phyloP scores from a whole-genome alignment of 2,797 vertebrate species.

The Sebastes iracundus region DNA sequence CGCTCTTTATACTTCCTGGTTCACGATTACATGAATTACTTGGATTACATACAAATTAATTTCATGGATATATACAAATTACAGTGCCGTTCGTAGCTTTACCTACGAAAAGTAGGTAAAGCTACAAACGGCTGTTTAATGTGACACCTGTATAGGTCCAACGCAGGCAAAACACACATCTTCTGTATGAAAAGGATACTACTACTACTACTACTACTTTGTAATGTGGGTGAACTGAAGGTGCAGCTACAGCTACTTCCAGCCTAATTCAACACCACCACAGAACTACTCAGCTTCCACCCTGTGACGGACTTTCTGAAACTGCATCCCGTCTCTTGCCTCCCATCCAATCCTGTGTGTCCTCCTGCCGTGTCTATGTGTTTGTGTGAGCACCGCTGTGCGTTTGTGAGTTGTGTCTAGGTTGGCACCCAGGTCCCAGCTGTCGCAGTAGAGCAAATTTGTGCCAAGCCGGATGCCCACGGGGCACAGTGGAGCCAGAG shows the following conservation, averaged over 20 bases:
- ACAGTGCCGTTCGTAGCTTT: too few species aligned
- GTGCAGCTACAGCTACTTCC: background rate
- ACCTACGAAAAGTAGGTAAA: too few species aligned
- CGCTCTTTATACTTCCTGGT: too few species aligned
- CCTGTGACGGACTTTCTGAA: background rate
- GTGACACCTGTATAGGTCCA: too few species aligned
- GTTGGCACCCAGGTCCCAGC: slow-evolving; percentile 65
- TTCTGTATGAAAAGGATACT: background rate
- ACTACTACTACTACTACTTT: too few species aligned
- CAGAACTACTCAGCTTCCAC: background rate
- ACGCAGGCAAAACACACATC: too few species aligned
- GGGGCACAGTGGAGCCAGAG: slow-evolving; percentile 61
- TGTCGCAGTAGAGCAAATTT: slow-evolving; percentile 54
- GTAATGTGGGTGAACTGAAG: background rate
- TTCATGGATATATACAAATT: too few species aligned
- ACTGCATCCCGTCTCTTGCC: slow-evolving; percentile 11
- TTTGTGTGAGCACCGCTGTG: background rate
- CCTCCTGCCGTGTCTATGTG: background rate
- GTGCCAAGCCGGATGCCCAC: slow-evolving; percentile 70
- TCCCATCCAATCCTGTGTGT: slow-evolving; percentile 1
- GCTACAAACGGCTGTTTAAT: rapidly evolving
- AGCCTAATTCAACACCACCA: background rate
- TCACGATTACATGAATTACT: too few species aligned
- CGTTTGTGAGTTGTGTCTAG: slow-evolving; percentile 37
- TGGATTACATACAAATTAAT: too few species aligned